Evolutionary conservation across 2,113 vertebrate species (phyloP).

Genomic region (Istiophorus platypterus): DNA sequence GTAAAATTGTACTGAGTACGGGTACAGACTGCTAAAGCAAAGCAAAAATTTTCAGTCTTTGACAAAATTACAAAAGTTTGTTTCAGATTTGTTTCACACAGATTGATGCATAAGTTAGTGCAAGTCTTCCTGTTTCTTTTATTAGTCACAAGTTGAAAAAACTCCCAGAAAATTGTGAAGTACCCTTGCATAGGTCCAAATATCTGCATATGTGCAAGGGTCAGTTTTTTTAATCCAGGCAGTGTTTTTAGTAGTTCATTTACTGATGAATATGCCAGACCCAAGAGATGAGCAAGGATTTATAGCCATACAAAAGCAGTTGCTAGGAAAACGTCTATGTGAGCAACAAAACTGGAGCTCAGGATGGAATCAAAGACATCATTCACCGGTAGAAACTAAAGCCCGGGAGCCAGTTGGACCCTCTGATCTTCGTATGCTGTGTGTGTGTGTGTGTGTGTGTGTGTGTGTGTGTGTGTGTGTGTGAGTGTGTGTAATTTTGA

Average conservation of each 20-base stretch:
- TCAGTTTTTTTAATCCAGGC: conserved; percentile 7
- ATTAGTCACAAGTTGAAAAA: not conserved
- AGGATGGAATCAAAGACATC: conserved; percentile 58
- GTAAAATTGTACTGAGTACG: not conserved
- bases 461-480: not conserved
- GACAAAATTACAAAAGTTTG: not conserved
- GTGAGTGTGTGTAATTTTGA: conserved; percentile 33
- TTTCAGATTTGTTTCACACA: not conserved
- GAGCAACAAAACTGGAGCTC: conserved; percentile 43
- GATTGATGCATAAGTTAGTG: not conserved
- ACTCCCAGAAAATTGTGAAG: not conserved
- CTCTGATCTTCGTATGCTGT: not conserved
- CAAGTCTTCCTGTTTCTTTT: too few species aligned
- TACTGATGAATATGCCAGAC: conserved; percentile 61
- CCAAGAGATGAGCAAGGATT: conserved; percentile 46
- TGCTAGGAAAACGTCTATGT: conserved; percentile 58
- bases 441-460: not conserved
- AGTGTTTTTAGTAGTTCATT: conserved; percentile 44
- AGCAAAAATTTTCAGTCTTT: not conserved
- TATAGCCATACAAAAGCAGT: conserved; percentile 53
- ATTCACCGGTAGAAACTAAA: conserved; percentile 45
- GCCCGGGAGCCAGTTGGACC: conserved; percentile 50
- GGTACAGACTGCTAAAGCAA: not conserved
- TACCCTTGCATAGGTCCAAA: not conserved
- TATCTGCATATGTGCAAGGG: not conserved